Evolutionary conservation across 2,797 vertebrate genomes (phyloP).

Genomic region (Glossophaga mutica): DNA sequence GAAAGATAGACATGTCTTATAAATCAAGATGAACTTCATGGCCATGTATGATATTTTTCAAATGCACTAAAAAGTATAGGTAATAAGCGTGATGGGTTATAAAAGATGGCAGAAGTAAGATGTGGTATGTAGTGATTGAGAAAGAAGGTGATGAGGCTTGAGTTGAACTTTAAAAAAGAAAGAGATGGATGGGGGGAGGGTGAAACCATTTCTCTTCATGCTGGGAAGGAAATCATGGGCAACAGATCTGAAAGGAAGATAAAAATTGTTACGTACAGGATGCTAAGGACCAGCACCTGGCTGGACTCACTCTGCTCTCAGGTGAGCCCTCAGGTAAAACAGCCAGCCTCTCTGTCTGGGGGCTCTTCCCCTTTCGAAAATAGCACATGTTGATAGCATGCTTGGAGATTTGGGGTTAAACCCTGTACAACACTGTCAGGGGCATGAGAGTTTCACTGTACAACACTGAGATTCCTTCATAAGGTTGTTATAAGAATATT

Average conservation of each 20-base stretch:
- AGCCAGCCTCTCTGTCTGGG: neutral
- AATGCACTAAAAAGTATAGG: neutral
- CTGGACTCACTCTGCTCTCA: neutral
- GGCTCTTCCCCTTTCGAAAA: neutral
- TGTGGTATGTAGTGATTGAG: neutral
- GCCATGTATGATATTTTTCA: neutral
- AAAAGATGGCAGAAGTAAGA: neutral
- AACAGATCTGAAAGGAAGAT: neutral
- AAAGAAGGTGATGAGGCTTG: neutral
- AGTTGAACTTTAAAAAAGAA: neutral
- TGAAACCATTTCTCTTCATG: neutral
- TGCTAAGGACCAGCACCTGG: neutral
- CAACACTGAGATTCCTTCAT: neutral
- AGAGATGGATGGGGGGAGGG: neutral
- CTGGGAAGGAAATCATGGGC: neutral
- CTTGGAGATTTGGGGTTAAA: neutral
- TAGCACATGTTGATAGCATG: neutral
- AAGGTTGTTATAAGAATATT: neutral
- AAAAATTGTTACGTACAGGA: neutral
- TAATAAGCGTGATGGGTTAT: neutral
- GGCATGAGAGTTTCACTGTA: neutral
- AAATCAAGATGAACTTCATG: neutral
- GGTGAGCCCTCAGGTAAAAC: neutral
- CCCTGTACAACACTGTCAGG: neutral
- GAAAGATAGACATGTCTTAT: neutral